A percentile compares a stretch with the other conserved stretches of the same genome.
These are phyloP conservation scores for Radopholus similis DNA, from an alignment of 1,140 invertebrate genomes.

Conservation along the genomic window DNA sequence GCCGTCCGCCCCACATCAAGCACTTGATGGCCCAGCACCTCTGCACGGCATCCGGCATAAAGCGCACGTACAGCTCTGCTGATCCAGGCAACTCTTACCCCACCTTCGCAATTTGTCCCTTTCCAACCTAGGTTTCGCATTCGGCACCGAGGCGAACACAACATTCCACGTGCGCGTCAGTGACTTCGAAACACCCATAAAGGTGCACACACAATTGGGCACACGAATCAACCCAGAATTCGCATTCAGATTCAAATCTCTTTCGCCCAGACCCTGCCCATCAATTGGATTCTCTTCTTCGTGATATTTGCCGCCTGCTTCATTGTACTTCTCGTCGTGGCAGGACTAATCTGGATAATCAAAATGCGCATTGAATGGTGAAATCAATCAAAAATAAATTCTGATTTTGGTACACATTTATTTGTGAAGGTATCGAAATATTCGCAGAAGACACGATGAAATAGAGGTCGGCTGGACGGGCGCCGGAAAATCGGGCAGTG, in stretches of 20 bases:
- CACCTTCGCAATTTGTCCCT: not conserved
- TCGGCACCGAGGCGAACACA: conserved; percentile 57
- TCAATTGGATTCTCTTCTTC: conserved; percentile 60
- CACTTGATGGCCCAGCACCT: conserved; percentile 23
- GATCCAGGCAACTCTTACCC: conserved; percentile 21
- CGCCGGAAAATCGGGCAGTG: too few species aligned
- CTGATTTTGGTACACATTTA: not conserved
- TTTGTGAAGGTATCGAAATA: conserved; percentile 42
- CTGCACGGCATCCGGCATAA: conserved; percentile 47
- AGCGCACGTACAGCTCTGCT: conserved; percentile 48
- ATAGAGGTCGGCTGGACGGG: too few species aligned
- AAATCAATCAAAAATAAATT: not conserved
- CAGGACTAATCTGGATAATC: conserved; percentile 57
- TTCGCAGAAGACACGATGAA: conserved; percentile 36
- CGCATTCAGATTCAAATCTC: conserved; percentile 49
- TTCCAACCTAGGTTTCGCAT: conserved; percentile 30
- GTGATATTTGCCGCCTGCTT: conserved; percentile 61
- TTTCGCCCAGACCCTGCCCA: conserved; percentile 59
- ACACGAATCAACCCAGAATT: not conserved
- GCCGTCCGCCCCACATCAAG: conserved; percentile 36
- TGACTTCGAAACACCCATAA: conserved; percentile 57
- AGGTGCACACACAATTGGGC: not conserved
- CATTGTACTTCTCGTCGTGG: conserved; percentile 59
- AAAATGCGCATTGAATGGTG: conserved; percentile 39
- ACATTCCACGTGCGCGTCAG: conserved; percentile 55